Evolutionary conservation across 2,113 vertebrate species (phyloP).

Genomic region (Oplegnathus fasciatus): DNA sequence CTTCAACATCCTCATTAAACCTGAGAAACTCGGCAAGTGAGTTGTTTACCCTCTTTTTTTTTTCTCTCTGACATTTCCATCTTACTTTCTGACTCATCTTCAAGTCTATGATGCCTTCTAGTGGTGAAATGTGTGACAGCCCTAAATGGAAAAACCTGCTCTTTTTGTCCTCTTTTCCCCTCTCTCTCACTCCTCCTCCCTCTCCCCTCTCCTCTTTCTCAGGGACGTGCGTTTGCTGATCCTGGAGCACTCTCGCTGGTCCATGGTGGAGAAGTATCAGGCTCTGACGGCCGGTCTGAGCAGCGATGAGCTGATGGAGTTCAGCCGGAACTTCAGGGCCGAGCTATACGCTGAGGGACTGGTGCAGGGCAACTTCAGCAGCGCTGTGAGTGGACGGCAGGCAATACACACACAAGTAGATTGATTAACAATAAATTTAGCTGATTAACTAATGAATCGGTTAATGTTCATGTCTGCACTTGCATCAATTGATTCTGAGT

Average conservation of each 20-base stretch:
- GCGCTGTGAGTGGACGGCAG: constrained; percentile 84
- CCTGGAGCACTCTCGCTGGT: constrained; percentile 93
- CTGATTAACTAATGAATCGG: constrained; percentile 28
- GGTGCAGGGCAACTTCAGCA: constrained; percentile 96
- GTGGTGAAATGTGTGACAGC: constrained; percentile 55
- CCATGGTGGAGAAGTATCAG: constrained; percentile 95
- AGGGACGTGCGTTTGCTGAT: constrained; percentile 95
- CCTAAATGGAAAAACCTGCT: constrained; percentile 2
- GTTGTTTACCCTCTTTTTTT: constrained; percentile 67
- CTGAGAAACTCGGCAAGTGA: constrained; percentile 94
- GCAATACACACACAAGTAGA: constrained; percentile 24
- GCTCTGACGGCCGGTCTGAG: constrained; percentile 89
- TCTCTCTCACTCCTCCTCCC: no score
- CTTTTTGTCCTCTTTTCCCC: neutral
- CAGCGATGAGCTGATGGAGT: constrained; percentile 88
- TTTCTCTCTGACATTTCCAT: neutral
- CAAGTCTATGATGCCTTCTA: constrained; percentile 68
- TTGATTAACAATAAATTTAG: constrained; percentile 39
- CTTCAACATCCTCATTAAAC: constrained; percentile 97
- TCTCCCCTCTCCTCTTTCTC: constrained; percentile 9
- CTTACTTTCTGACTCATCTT: constrained; percentile 1
- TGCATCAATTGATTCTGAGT: constrained; percentile 16
- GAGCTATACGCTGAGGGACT: constrained; percentile 93
- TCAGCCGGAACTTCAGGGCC: constrained; percentile 89
- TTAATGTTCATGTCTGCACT: constrained; percentile 25